A percentile compares a stretch with the other conserved stretches of the same genome.
Evolutionary conservation across 2,797 vertebrate genomes (phyloP).

Genomic region (Lepidocolaptes lacrymiger): DNA sequence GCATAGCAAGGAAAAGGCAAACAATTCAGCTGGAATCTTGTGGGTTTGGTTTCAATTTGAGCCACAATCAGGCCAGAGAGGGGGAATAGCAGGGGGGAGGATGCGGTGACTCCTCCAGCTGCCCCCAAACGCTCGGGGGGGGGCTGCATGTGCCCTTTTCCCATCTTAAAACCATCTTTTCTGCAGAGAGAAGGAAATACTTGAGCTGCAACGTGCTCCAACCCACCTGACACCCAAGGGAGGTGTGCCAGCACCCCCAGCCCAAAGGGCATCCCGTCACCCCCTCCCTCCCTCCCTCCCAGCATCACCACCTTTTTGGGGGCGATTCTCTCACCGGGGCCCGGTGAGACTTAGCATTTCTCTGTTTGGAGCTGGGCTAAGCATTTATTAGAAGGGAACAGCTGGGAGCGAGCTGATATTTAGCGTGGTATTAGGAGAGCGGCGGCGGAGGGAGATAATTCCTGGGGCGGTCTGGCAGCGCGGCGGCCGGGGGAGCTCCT

Average conservation of each 20-base stretch:
- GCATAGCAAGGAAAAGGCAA: neutral
- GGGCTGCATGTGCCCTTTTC: fast-evolving
- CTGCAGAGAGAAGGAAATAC: fast-evolving
- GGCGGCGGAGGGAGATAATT: slow-evolving; percentile 71
- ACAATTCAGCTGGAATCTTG: fast-evolving
- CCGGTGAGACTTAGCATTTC: slow-evolving; percentile 65
- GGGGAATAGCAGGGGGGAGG: neutral
- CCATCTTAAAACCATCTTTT: fast-evolving
- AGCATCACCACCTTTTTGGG: neutral
- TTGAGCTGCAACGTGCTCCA: fast-evolving
- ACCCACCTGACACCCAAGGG: neutral
- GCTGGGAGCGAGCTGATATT: slow-evolving; percentile 85
- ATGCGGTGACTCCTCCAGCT: neutral
- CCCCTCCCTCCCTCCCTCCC: neutral
- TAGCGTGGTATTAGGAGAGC: slow-evolving; percentile 79
- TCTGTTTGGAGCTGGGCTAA: neutral
- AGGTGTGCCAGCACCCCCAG: fast-evolving
- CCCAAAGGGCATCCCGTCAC: neutral
- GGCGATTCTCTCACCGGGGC: neutral
- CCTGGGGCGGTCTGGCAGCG: slow-evolving; percentile 56
- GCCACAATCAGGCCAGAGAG: fast-evolving
- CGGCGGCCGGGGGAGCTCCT: slow-evolving; percentile 62
- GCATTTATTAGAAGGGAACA: slow-evolving; percentile 80
- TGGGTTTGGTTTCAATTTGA: neutral
- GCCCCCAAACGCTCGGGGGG: fast-evolving